Percentiles rank a stretch among this genome's conserved stretches.
phyloP scores from a whole-genome alignment of 2,797 vertebrate species.

The Acanthiza pusilla region DNA sequence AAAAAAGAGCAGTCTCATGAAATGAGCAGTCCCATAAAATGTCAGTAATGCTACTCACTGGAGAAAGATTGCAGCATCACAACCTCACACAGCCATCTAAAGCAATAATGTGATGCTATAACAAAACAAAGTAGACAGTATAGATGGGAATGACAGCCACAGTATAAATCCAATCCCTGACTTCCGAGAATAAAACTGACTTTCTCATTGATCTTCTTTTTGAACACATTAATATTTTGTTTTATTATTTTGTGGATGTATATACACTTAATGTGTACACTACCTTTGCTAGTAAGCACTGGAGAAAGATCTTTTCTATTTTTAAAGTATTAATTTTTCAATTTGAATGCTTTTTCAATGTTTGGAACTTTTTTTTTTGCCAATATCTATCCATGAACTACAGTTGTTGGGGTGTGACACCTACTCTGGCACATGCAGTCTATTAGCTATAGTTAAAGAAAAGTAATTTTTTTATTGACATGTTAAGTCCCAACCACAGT shows the following conservation, averaged over 20 bases:
- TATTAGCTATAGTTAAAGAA: conserved; percentile 5
- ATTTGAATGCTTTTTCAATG: neutral
- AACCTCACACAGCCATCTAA: conserved; percentile 16
- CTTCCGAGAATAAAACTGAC: neutral
- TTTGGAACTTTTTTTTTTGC: neutral
- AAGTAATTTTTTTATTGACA: conserved; percentile 7
- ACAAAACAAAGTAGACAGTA: conserved; percentile 40
- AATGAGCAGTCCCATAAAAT: conserved; percentile 42
- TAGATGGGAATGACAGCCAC: conserved; percentile 6
- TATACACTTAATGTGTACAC: neutral
- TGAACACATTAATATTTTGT: neutral
- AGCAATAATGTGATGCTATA: conserved; percentile 39
- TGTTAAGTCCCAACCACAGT: neutral
- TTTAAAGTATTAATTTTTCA: neutral
- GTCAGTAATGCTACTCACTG: conserved; percentile 21
- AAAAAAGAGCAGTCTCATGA: conserved; percentile 21
- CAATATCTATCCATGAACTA: neutral
- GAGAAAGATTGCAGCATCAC: conserved; percentile 49
- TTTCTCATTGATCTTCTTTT: neutral
- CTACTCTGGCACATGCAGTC: neutral
- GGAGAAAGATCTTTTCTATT: neutral
- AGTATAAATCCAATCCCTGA: neutral
- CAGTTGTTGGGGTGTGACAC: neutral
- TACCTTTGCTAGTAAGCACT: neutral
- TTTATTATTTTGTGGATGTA: neutral